phyloP scores from a whole-genome alignment of 92 coral and sea anemone species.

The Micromussa lordhowensis region DNA sequence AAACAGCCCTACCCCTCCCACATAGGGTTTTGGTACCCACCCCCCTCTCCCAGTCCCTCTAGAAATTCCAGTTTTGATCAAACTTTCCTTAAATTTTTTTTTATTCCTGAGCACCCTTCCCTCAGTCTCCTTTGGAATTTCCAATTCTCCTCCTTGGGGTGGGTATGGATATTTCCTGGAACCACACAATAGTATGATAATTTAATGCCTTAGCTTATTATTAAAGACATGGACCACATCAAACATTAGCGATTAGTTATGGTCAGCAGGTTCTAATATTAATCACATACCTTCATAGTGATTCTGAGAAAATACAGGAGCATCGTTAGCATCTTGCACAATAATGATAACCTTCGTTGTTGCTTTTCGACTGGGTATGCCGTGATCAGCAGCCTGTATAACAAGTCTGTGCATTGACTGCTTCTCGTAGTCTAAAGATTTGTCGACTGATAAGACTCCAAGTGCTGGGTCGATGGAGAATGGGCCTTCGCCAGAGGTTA shows the following conservation, averaged over 20 bases:
- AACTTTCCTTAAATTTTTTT: no score
- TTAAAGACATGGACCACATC: neutral
- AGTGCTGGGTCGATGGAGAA: slow-evolving; percentile 71
- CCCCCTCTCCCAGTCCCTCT: no score
- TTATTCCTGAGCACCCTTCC: no score
- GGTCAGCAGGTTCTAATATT: neutral
- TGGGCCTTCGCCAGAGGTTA: slow-evolving; percentile 69
- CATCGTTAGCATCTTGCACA: slow-evolving; percentile 89
- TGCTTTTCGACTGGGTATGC: slow-evolving; percentile 68
- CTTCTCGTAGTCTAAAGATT: slow-evolving; percentile 86
- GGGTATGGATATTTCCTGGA: no score
- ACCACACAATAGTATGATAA: no score
- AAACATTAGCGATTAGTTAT: neutral
- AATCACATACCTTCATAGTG: slow-evolving; percentile 72
- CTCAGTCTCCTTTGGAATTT: no score
- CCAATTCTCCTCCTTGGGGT: no score
- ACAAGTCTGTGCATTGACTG: slow-evolving; percentile 59
- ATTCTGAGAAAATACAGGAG: slow-evolving; percentile 79
- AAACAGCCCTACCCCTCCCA: no score
- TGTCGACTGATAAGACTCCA: slow-evolving; percentile 75
- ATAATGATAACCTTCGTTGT: slow-evolving; percentile 64
- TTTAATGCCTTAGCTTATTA: no score
- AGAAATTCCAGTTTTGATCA: no score
- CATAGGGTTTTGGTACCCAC: no score
- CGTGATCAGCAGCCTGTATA: slow-evolving; percentile 84